These are phyloP conservation scores for Tortrix viridana DNA, from an alignment of 2,888 invertebrate genomes.

Conservation along the genomic window DNA sequence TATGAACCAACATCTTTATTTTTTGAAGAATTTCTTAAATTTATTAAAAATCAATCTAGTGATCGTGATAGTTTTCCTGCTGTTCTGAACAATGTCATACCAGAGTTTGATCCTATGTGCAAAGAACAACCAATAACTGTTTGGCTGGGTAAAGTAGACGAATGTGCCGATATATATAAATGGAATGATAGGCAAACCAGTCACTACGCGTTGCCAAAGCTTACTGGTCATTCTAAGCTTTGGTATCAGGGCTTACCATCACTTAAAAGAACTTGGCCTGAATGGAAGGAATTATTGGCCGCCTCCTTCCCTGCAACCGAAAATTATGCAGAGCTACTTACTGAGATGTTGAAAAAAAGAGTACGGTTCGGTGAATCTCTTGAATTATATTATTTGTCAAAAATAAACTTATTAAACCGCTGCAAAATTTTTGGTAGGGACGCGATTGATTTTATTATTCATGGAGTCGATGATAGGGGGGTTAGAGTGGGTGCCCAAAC, in stretches of 20 bases:
- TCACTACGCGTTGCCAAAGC: not conserved
- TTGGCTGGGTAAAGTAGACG: no score
- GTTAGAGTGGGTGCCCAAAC: constrained; percentile 20
- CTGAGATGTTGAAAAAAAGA: no score
- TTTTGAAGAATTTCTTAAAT: not conserved
- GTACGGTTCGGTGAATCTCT: no score
- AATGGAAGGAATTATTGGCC: constrained; percentile 18
- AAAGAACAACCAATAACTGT: not conserved
- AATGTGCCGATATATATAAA: no score
- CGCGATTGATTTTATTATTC: constrained; percentile 36
- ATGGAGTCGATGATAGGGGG: constrained; percentile 38
- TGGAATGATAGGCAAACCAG: not conserved
- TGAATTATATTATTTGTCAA: constrained; percentile 39
- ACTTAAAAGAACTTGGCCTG: not conserved
- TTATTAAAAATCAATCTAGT: constrained; percentile 1
- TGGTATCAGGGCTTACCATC: no score
- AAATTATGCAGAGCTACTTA: constrained; percentile 38
- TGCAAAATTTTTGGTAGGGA: constrained; percentile 19
- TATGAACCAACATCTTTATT: constrained; percentile 1
- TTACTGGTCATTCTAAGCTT: not conserved
- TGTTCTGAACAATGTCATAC: not conserved
- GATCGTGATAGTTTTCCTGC: constrained; percentile 1
- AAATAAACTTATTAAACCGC: constrained; percentile 38
- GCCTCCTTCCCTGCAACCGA: constrained; percentile 34
- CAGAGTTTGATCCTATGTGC: not conserved